Evolutionary conservation across 2,888 invertebrate genomes (phyloP), one percentile per base, ranked within the genome.

Genomic region (Eupelmus urozonus): DNA sequence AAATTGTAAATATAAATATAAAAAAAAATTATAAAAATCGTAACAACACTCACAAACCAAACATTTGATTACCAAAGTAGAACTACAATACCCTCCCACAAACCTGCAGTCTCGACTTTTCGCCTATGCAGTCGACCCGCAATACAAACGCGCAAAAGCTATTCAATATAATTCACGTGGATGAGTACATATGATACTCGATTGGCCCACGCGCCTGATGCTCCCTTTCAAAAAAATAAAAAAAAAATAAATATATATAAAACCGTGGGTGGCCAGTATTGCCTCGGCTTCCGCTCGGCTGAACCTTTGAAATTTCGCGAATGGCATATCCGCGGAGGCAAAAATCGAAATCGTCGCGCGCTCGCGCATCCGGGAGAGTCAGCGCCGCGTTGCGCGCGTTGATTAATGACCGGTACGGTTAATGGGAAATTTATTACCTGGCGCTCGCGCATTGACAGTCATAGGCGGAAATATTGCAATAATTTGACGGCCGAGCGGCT

Each of bases 351-450:
- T 65, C n/a, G n/a, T n/a, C n/a, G n/a, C n/a, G n/a, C n/a, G n/a
- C n/a, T 62, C 20, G 23, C 55, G 51, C 29, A 16, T 7, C n/a
- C n/a, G n/a, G n/a, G n/a, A n/a, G n/a, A n/a, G n/a, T n/a, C n/a
- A n/a, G n/a, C n/a, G n/a, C n/a, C n/a, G n/a, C n/a, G n/a, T n/a
- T n/a, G 40, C 60, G 1, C 40, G 1, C 70, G 57, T 42, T 73
- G 78, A 78, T 74, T 78, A 73, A 78, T 73, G 70, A 75, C 53
- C 53, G 18, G 2, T 42, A 53, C 49, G 53, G 42, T 57, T 78
- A 69, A 78, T 78, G 73, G 75, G 51, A 74, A 79, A 79, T 74
- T 79, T 71, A 71, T 74, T 70, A n/a, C 66, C n/a, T 13, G 59
- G 53, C 20, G 57, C 2, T 53, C 16, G 16, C 3, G 20, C 65